Evolutionary conservation across 2,113 vertebrate genomes (phyloP), one percentile per base, ranked within the genome.

Genomic region (Agapornis roseicollis): DNA sequence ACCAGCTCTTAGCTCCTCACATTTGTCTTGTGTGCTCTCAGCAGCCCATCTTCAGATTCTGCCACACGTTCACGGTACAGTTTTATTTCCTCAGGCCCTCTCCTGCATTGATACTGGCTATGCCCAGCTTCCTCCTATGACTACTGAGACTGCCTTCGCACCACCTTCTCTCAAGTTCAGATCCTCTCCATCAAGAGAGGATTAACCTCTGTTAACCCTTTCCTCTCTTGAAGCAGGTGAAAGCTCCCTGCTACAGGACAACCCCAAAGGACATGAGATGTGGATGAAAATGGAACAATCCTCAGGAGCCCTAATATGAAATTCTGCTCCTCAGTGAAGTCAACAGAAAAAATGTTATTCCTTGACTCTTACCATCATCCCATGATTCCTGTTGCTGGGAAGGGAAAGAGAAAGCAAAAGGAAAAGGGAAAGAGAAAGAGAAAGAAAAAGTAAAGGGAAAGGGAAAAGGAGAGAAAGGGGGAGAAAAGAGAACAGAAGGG

Each of bases 101-200:
- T 89, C 29, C 22, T 31, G 8, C 35, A 37, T 0, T 37, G 20
- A 41, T 27, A 11, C 3, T n/a, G 44, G 10, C 5, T 1, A 1
- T 39, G 8, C 4, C 24, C 10, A 20, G 5, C 22, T 63, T 73
- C 37, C n/a, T 58, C 7, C 37, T 58, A 6, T 1, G 11, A 52
- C 9, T 80, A 16, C n/a, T 14, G 47, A 47, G 41, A 29, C 25
- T 33, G 15, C 4, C 20, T 68, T 53, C 64, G 24, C 17, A 68
- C 12, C 22, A 87, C 15, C 24, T 55, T 8, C 7, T 68, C 10
- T 47, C 20, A 80, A 55, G 17, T 50, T 83, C 61, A 76, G 33
- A 56, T 41, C 5, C 27, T 77, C 77, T 79, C 4, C 2, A 35
- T 58, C 11, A 65, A 13, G 7, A 47, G 22, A 47, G 10, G 22